Evolutionary conservation across 1,140 invertebrate species (phyloP).

Genomic region (Papilio aristodemus): DNA sequence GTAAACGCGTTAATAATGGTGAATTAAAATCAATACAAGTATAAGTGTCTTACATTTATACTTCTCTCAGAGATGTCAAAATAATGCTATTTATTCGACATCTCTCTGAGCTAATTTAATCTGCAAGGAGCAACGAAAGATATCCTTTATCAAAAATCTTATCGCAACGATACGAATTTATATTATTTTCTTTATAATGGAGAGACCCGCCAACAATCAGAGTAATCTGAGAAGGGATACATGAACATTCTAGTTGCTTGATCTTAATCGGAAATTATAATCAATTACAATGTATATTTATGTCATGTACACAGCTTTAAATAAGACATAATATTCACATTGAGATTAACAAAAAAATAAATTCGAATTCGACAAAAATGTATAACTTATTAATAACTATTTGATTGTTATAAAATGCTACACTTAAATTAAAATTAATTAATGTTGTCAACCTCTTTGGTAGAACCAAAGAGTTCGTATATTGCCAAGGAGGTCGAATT

Average conservation of each 20-base stretch:
- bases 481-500: too few relatives aligned
- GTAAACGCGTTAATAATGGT: slow-evolving; percentile 2
- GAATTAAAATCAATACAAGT: slow-evolving; percentile 1
- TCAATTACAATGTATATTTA: background rate
- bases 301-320: background rate
- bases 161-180: background rate
- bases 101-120: slow-evolving; percentile 2
- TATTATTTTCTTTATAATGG: slow-evolving; percentile 6
- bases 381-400: too few relatives aligned
- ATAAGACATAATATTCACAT: background rate
- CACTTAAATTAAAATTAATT: too few relatives aligned
- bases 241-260: background rate
- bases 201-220: background rate
- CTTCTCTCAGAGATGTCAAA: background rate
- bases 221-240: background rate
- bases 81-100: slow-evolving; percentile 8
- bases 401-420: too few relatives aligned
- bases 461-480: too few relatives aligned
- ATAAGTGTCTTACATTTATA: background rate
- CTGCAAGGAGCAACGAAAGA: background rate
- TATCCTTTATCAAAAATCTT: slow-evolving; percentile 6
- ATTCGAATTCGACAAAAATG: too few relatives aligned
- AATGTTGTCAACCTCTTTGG: too few relatives aligned
- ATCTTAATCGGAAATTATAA: background rate
- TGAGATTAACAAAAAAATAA: too few relatives aligned